Evolutionary conservation across 2,113 vertebrate species (phyloP), one percentile per base, ranked within the genome.

Genomic region (Cygnus buccinator): DNA sequence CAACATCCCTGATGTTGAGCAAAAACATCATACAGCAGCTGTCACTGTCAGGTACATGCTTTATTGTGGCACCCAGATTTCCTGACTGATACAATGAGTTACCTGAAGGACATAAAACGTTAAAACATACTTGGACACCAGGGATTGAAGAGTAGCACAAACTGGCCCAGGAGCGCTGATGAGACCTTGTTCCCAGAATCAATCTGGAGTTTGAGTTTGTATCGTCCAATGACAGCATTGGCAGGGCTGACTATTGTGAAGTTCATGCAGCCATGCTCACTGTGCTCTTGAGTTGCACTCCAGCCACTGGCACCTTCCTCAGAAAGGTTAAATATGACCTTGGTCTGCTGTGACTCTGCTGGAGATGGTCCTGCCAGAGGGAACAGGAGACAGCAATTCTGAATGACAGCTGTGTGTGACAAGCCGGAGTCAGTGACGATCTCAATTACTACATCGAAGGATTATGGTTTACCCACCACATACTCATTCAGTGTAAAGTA

Each of bases 81-180:
- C 89, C 80, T 35, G n/a, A 20, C 74, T 55, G 43, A 85, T 20
- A 75, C n/a, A 91, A 43, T 10, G 23, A 59, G 9, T 43, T 78
- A 33, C 77, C 31, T 78, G 67, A 93, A 84, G 37, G 37, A 77
- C 16, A 10, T 11, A 29, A 63, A 41, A 81, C 10, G 28, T 35
- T 44, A 76, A 70, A 79, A 74, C 89, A 7, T 98, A 99, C 98
- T 97, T 61, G 95, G 16, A 77, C 98, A 98, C 98, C 98, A 98
- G 76, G 98, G 98, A 76, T 98, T 99, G 94, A 98, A 99, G 68
- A 99, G 98, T 23, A 99, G 74, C 46, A 97, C 83, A 31, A 98
- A 93, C 9, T 91, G 65, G 9, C 95, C 96, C 67, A 97, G 90
- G n/a, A 39, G 22, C 15, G 61, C 80, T 72, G 94, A 91, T 43